These are phyloP conservation scores for Meloidogyne exigua DNA, from an alignment of 1,140 invertebrate species.

Conservation along the genomic window DNA sequence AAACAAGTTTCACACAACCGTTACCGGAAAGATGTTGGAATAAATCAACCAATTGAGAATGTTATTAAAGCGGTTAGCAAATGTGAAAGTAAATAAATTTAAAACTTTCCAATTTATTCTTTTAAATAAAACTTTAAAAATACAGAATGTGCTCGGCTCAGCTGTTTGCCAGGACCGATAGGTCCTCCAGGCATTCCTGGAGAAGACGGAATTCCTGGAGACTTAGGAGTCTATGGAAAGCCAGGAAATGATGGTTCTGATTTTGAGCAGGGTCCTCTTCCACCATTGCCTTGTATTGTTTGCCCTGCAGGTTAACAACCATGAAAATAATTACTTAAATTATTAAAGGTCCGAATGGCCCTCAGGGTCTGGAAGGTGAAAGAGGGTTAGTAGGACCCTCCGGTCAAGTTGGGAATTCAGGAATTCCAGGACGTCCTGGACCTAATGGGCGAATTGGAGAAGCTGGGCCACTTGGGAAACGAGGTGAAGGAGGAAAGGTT, in stretches of 20 bases:
- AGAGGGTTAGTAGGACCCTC: conserved; percentile 26
- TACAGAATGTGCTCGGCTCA: conserved; percentile 30
- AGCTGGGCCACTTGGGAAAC: background rate
- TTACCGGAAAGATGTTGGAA: background rate
- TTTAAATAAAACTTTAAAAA: background rate
- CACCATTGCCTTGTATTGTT: conserved; percentile 33
- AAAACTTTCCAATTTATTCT: background rate
- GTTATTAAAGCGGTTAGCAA: background rate
- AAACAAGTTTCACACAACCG: background rate
- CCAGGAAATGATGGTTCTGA: conserved; percentile 30
- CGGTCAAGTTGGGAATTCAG: conserved; percentile 27
- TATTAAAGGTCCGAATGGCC: conserved; percentile 26
- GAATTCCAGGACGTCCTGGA: conserved; percentile 30
- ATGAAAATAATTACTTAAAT: background rate
- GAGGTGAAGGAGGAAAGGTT: background rate
- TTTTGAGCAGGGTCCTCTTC: conserved; percentile 11
- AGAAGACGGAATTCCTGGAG: conserved; percentile 28
- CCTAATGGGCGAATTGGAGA: conserved; percentile 10
- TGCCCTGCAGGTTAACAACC: conserved; percentile 32
- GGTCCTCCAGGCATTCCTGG: conserved; percentile 23
- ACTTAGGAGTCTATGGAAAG: conserved; percentile 5
- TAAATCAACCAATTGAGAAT: background rate
- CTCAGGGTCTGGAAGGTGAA: conserved; percentile 35
- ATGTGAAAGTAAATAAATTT: conserved; percentile 4
- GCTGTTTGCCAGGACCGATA: conserved; percentile 23